Percentiles rank a stretch among this genome's conserved stretches.
Evolutionary conservation across 2,113 vertebrate species (phyloP).

Genomic region (Cettia cetti): DNA sequence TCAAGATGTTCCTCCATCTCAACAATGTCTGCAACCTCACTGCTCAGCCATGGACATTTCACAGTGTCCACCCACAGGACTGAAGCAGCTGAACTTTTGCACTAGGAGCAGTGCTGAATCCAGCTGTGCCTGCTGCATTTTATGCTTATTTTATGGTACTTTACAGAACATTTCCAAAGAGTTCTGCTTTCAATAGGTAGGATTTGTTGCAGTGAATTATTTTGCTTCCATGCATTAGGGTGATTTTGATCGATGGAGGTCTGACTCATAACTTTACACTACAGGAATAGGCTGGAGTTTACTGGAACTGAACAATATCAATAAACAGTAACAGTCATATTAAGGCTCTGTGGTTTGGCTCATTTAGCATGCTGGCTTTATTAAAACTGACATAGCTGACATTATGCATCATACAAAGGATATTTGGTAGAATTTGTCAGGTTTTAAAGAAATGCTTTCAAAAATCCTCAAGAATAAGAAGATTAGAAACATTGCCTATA

Average conservation of each 20-base stretch:
- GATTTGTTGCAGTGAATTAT: background rate
- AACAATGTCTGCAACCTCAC: background rate
- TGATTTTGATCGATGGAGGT: background rate
- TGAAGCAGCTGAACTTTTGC: background rate
- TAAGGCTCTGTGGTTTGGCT: background rate
- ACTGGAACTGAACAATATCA: background rate
- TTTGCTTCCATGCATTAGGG: background rate
- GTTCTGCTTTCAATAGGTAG: background rate
- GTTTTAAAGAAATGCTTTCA: background rate
- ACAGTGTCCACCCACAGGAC: background rate
- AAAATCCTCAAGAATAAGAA: background rate
- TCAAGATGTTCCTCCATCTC: background rate
- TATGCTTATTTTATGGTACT: background rate
- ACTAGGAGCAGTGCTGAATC: background rate
- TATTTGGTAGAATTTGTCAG: background rate
- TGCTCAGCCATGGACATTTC: rapidly evolving
- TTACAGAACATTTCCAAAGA: background rate
- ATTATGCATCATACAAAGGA: background rate
- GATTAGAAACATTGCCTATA: background rate
- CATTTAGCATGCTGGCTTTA: background rate
- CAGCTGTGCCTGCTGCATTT: background rate
- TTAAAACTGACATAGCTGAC: background rate
- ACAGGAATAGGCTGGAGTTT: background rate
- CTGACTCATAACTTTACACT: background rate
- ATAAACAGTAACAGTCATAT: background rate